Evolutionary conservation across 2,113 vertebrate genomes (phyloP).

Genomic region (Hippocampus zosterae): DNA sequence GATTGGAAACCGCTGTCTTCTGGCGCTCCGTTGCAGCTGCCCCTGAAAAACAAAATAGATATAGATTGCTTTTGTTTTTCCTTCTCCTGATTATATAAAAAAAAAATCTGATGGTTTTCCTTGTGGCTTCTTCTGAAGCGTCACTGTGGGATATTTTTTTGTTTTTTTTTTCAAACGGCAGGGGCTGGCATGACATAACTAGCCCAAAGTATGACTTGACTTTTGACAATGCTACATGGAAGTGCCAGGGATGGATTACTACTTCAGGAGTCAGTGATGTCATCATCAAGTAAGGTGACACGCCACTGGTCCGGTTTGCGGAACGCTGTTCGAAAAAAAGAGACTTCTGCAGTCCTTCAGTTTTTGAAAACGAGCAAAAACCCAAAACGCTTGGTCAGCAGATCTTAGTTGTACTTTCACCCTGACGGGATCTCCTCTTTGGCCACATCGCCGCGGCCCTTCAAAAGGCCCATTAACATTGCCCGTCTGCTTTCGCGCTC

Average conservation of each 20-base stretch:
- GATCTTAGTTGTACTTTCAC: slow-evolving; percentile 3
- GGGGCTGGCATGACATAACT: background rate
- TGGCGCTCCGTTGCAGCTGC: slow-evolving; percentile 53
- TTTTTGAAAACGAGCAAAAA: background rate
- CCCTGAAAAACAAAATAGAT: slow-evolving; percentile 24
- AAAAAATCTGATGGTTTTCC: background rate
- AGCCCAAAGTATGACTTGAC: background rate
- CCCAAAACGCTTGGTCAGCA: slow-evolving; percentile 9
- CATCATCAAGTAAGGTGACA: too few relatives aligned
- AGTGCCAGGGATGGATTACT: too few relatives aligned
- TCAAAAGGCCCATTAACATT: slow-evolving; percentile 65
- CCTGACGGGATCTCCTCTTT: slow-evolving; percentile 47
- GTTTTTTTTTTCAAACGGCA: background rate
- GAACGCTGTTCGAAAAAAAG: too few relatives aligned
- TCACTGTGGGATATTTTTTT: background rate
- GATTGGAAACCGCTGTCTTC: slow-evolving; percentile 68
- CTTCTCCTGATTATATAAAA: background rate
- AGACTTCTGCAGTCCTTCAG: too few relatives aligned
- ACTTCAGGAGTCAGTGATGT: too few relatives aligned
- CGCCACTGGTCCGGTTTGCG: too few relatives aligned
- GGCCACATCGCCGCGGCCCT: slow-evolving; percentile 48
- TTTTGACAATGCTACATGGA: too few relatives aligned
- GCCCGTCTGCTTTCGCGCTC: slow-evolving; percentile 56
- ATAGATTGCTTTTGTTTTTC: slow-evolving; percentile 1
- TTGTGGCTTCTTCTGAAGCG: background rate